A percentile compares a stretch with the other conserved stretches of the same genome.
These are phyloP conservation scores for Chouioia cunea DNA, from an alignment of 2,888 invertebrate genomes.

Conservation along the genomic window DNA sequence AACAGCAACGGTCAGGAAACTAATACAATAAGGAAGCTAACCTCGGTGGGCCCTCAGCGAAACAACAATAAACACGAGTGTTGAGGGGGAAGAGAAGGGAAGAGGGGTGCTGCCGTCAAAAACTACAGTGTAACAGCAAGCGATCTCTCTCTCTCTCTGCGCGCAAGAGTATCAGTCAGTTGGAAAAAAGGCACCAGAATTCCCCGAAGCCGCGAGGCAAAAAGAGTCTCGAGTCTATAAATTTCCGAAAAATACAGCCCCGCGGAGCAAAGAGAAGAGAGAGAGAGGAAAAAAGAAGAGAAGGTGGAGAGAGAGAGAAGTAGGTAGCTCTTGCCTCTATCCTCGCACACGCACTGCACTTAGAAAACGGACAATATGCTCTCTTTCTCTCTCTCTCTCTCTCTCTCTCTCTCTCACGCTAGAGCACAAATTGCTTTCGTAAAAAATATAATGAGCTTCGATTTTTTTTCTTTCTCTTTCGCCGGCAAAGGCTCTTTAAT, in stretches of 20 bases:
- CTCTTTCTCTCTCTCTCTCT: conserved; percentile 12
- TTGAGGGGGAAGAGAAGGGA: no score
- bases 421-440: no score
- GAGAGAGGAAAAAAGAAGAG: neutral
- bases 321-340: neutral
- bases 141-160: no score
- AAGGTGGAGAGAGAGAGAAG: neutral
- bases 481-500: conserved; percentile 15
- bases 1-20: no score
- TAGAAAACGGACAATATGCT: conserved; percentile 34
- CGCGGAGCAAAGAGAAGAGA: neutral
- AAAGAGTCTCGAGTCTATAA: neutral
- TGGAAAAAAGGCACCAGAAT: no score
- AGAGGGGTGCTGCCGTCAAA: no score
- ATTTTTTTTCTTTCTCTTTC: conserved; percentile 22
- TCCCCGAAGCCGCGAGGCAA: no score
- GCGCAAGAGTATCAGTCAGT: no score
- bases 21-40: no score
- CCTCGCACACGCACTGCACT: conserved; percentile 13
- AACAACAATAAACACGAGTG: no score
- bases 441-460: conserved; percentile 57
- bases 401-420: conserved; percentile 1
- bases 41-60: no score
- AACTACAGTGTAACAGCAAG: no score
- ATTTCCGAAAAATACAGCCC: conserved; percentile 19